Evolutionary conservation across 2,888 invertebrate genomes (phyloP), one percentile per base, ranked within the genome.

Genomic region (Trilocha varians): DNA sequence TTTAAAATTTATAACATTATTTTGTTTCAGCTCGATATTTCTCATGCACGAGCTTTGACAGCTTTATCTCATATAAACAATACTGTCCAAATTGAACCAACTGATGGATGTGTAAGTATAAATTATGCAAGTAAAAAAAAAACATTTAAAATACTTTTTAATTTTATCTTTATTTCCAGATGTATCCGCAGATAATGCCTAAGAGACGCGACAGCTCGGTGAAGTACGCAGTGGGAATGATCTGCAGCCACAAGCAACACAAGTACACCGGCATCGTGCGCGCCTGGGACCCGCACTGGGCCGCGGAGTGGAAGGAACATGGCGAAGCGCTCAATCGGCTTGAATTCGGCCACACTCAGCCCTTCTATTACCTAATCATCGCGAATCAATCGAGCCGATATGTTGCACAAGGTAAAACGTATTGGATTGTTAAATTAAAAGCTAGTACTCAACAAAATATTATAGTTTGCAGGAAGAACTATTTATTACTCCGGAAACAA

Each of bases 331-430:
- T 87, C 34, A 78, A 72, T 38, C 6, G 25, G 11, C 67, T 91
- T 14, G 62, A 74, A 3, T 65, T 73, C 25, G 87, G 88, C 36
- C 67, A 75, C 14, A 60, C 83, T 16, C 93, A 93, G 65, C 92
- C 93, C 0, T 92, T 91, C 72, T 93, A 93, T 62, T 85, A 88
- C 53, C 89, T 93, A 4, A 72, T 91, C 14, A 91, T 89, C 0
- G 87, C 88, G 33, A 91, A 93, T 67, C 91, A 91, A 32, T 89
- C 90, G 1, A 87, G 87, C 40, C 80, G 91, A 75, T 92, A 91
- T 60, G 89, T 90, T 3, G 89, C 91, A 3, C 88, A 91, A 88
- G 90, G 90, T 83, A 55, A 37, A 11, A 14, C 33, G 14, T 5
- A 36, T 39, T 13, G 5, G 18, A 15, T 8, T 35, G 13, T 37